Percentiles rank a stretch among this genome's conserved stretches.
Conservation (phyloP, 2,888 invertebrate genomes). For the Galerucella pusilla region DNA sequence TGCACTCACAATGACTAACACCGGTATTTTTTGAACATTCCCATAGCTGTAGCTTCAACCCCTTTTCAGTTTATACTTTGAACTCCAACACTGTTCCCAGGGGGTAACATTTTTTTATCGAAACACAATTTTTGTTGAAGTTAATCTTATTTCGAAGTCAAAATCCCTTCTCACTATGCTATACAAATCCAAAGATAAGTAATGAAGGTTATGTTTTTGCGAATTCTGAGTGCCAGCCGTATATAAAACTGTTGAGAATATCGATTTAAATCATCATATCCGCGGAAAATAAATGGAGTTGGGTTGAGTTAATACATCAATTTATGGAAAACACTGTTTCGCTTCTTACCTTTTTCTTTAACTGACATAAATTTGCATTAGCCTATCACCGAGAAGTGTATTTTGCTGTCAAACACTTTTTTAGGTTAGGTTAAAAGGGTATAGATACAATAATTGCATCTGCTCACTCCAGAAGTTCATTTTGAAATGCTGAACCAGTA, state of each 20-base stretch:
- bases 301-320: conserved; percentile 30
- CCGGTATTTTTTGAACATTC: no score
- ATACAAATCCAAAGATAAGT: no score
- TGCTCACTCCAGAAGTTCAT: not conserved
- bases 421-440: not conserved
- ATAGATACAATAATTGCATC: no score
- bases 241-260: conserved; percentile 9
- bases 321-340: conserved; percentile 33
- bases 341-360: conserved; percentile 30
- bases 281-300: conserved; percentile 20
- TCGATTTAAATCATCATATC: conserved; percentile 28
- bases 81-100: no score
- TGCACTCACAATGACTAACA: no score
- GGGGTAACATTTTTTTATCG: no score
- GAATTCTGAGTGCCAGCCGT: conserved; percentile 15
- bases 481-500: not conserved
- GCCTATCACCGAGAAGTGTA: conserved; percentile 4
- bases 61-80: no score
- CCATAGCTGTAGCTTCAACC: no score
- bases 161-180: no score
- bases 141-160: no score
- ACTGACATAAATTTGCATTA: conserved; percentile 26
- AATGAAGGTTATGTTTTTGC: conserved; percentile 4
- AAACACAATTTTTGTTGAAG: no score
- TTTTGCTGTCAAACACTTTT: not conserved